A percentile compares a stretch with the other conserved stretches of the same genome.
Evolutionary conservation across 2,797 vertebrate genomes (phyloP).

Genomic region (Yasuhikotakia modesta): DNA sequence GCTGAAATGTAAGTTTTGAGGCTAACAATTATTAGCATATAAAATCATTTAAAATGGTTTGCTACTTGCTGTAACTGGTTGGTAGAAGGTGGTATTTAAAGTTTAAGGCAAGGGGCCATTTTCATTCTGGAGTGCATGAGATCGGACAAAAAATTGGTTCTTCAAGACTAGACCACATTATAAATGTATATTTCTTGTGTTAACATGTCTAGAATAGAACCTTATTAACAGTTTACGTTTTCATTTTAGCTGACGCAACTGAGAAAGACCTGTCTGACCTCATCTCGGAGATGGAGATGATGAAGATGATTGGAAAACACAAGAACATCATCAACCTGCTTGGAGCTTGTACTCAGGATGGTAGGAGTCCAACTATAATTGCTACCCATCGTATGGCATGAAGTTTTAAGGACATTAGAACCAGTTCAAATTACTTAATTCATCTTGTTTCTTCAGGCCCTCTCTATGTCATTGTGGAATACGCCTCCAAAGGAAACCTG

Average conservation of each 20-base stretch:
- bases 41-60: no score
- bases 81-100: no score
- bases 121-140: no score
- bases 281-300: slow-evolving; percentile 92
- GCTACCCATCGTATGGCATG: not conserved
- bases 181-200: not conserved
- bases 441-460: slow-evolving; percentile 78
- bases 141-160: not conserved
- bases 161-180: not conserved
- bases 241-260: slow-evolving; percentile 79
- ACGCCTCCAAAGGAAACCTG: slow-evolving; percentile 96
- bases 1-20: slow-evolving; percentile 88
- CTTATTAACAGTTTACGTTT: slow-evolving; percentile 3
- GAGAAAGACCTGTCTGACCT: slow-evolving; percentile 88
- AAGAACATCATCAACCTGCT: slow-evolving; percentile 92
- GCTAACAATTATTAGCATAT: not conserved
- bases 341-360: slow-evolving; percentile 85
- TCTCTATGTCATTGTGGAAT: slow-evolving; percentile 97
- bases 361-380: slow-evolving; percentile 66
- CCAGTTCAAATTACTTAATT: not conserved
- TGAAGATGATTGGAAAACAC: slow-evolving; percentile 91
- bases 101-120: no score
- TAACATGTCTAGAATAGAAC: no score
- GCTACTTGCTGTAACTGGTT: no score
- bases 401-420: not conserved